phyloP scores from a whole-genome alignment of 2,888 invertebrate genomes.

The Holacanthella duospinosa region DNA sequence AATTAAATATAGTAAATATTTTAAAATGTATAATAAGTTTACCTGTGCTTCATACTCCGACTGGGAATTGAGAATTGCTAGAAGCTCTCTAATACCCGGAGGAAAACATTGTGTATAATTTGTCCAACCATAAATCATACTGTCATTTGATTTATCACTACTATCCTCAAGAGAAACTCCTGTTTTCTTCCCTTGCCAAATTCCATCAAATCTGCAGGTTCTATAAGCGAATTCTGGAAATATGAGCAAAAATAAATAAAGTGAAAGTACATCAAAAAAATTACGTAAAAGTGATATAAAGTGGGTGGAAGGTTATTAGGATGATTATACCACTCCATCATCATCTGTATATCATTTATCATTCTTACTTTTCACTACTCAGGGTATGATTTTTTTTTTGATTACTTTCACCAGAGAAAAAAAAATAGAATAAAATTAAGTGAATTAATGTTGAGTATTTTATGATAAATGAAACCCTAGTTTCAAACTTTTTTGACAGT shows the following conservation, averaged over 20 bases:
- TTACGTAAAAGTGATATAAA: too few relatives aligned
- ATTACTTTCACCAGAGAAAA: too few relatives aligned
- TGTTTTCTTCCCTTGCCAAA: slow-evolving; percentile 40
- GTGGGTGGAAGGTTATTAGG: not conserved
- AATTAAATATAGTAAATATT: too few relatives aligned
- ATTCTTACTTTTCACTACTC: too few relatives aligned
- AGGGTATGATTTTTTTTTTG: not conserved
- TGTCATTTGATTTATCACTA: slow-evolving; percentile 8
- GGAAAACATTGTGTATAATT: slow-evolving; percentile 44
- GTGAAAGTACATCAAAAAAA: slow-evolving; percentile 1
- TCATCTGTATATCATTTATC: too few relatives aligned
- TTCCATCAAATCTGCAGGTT: slow-evolving; percentile 40
- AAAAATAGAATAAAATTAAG: not conserved
- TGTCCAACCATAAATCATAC: slow-evolving; percentile 41
- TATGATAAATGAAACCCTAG: too few relatives aligned
- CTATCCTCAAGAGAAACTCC: slow-evolving; percentile 32
- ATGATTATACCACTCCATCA: not conserved
- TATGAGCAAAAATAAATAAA: slow-evolving; percentile 18
- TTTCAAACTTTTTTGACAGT: too few relatives aligned
- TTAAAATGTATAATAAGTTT: too few relatives aligned
- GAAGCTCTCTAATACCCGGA: slow-evolving; percentile 40
- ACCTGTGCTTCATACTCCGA: not conserved
- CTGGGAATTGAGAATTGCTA: slow-evolving; percentile 17
- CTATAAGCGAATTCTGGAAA: slow-evolving; percentile 42
- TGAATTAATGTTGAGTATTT: not conserved